Percentiles rank a stretch among this genome's conserved stretches.
Evolutionary conservation across 2,113 vertebrate species (phyloP).

Genomic region (Rhinoderma darwinii): DNA sequence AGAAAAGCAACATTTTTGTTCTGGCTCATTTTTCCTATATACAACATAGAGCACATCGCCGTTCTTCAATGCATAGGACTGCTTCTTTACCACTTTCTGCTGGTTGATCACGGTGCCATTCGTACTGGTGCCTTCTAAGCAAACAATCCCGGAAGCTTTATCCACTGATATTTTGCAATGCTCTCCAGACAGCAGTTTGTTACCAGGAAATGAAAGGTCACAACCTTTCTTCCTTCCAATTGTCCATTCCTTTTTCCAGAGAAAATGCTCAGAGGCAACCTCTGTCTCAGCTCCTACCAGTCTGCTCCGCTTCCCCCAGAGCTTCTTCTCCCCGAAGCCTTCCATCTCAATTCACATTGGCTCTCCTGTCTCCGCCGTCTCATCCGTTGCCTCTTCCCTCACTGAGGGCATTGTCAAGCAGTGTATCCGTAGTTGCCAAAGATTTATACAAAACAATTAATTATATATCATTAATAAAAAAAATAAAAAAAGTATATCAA

Average conservation of each 20-base stretch:
- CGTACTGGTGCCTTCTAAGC: slow-evolving; percentile 93
- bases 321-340: slow-evolving; percentile 67
- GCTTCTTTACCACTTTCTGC: slow-evolving; percentile 90
- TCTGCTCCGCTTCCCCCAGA: slow-evolving; percentile 89
- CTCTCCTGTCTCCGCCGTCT: slow-evolving; percentile 15
- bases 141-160: slow-evolving; percentile 88
- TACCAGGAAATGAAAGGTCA: slow-evolving; percentile 93
- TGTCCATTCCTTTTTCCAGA: slow-evolving; percentile 89
- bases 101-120: slow-evolving; percentile 97
- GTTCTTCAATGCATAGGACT: slow-evolving; percentile 83
- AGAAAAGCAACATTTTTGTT: slow-evolving; percentile 94
- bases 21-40: slow-evolving; percentile 94
- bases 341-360: slow-evolving; percentile 76
- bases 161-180: slow-evolving; percentile 94
- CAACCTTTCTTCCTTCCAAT: slow-evolving; percentile 90
- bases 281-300: slow-evolving; percentile 78
- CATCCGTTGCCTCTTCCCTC: slow-evolving; percentile 30
- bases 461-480: too few species aligned
- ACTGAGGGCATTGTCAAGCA: too few species aligned
- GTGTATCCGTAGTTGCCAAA: too few species aligned
- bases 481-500: too few species aligned
- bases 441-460: too few species aligned
- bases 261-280: slow-evolving; percentile 76
- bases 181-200: slow-evolving; percentile 94
- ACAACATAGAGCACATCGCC: slow-evolving; percentile 95